phyloP scores from a whole-genome alignment of 2,888 invertebrate genomes.

The Drosophila nr. perissopoda region DNA sequence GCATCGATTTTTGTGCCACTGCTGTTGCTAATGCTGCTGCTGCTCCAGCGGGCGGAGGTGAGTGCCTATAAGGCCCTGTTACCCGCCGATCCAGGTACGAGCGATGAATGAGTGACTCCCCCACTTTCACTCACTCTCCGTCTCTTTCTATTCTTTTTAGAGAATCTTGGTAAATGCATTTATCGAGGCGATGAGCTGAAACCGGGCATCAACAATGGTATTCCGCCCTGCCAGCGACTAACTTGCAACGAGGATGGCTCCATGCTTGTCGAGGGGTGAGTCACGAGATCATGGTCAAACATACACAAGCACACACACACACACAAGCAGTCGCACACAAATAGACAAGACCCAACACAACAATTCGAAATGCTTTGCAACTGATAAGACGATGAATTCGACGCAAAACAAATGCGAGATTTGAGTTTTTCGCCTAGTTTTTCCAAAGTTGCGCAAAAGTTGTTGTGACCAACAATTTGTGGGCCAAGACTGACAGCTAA shows the following conservation, averaged over 20 bases:
- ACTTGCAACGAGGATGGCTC: conserved; percentile 82
- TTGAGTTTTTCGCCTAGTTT: conserved; percentile 3
- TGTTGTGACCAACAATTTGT: neutral
- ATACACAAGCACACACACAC: neutral
- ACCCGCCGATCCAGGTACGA: conserved; percentile 75
- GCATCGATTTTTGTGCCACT: conserved; percentile 24
- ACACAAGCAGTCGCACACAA: neutral
- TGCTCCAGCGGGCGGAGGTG: conserved; percentile 33
- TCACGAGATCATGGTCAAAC: conserved; percentile 27
- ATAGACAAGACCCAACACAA: conserved; percentile 10
- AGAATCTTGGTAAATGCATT: conserved; percentile 77
- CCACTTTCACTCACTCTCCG: neutral
- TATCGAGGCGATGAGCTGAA: conserved; percentile 81
- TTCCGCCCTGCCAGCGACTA: conserved; percentile 80
- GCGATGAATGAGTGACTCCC: neutral
- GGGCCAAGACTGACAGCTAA: neutral
- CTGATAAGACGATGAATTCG: conserved; percentile 39
- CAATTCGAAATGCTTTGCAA: conserved; percentile 45
- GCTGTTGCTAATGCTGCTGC: conserved; percentile 42
- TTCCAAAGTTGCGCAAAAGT: neutral
- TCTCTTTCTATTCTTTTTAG: conserved; percentile 3
- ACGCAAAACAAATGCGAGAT: conserved; percentile 4
- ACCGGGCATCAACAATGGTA: conserved; percentile 77
- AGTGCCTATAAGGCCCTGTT: conserved; percentile 70
- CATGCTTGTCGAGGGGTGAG: conserved; percentile 83